Conservation (phyloP, 2,797 vertebrate species). For the Esox masquinongy region DNA sequence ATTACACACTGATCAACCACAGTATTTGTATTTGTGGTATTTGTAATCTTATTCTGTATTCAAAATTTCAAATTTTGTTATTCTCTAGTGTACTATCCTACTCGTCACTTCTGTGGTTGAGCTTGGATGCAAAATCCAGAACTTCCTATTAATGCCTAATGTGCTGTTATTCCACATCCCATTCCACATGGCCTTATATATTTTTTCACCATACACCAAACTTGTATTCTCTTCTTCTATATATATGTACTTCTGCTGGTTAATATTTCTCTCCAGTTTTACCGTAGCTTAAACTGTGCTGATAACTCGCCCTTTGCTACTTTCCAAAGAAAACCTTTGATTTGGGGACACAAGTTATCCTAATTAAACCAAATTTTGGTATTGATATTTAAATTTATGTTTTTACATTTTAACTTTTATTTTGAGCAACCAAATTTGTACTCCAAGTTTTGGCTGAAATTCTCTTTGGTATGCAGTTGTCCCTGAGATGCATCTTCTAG, state of each 20-base stretch:
- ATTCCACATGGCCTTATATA: background rate
- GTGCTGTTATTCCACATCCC: background rate
- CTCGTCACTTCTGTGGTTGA: background rate
- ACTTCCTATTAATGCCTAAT: background rate
- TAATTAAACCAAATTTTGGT: background rate
- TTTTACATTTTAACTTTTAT: background rate
- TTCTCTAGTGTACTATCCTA: background rate
- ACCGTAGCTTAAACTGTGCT: background rate
- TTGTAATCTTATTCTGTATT: background rate
- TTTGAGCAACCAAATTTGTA: constrained; percentile 3
- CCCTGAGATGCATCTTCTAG: background rate
- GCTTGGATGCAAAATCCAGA: background rate
- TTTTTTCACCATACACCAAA: background rate
- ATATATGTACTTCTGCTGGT: background rate
- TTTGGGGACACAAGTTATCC: background rate
- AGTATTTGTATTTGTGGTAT: background rate
- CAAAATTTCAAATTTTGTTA: background rate
- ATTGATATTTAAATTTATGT: background rate
- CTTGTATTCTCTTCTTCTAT: background rate
- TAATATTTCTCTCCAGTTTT: background rate
- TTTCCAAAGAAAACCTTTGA: background rate
- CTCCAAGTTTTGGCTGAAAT: background rate
- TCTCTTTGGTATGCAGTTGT: background rate
- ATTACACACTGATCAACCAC: background rate
- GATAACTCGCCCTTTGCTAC: background rate